phyloP scores from a whole-genome alignment of 2,888 invertebrate genomes.

The Drosophila austrosaltans region DNA sequence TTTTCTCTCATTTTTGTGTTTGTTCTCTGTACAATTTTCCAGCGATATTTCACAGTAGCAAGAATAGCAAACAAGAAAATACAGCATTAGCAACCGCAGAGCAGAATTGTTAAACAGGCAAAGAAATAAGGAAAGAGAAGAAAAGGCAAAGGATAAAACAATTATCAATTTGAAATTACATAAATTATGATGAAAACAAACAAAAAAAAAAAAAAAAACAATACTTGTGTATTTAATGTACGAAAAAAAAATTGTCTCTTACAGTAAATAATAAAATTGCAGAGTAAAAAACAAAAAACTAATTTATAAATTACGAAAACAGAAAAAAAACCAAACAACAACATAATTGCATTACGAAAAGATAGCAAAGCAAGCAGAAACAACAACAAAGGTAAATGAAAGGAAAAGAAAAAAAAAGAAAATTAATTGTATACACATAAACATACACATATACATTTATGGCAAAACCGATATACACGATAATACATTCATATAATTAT shows the following conservation, averaged over 20 bases:
- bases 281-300: slow-evolving; percentile 28
- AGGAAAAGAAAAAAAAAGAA: slow-evolving; percentile 44
- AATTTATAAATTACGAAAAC: slow-evolving; percentile 39
- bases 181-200: slow-evolving; percentile 32
- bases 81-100: slow-evolving; percentile 1
- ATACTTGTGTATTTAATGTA: slow-evolving; percentile 63
- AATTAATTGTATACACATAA: slow-evolving; percentile 58
- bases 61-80: slow-evolving; percentile 16
- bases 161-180: slow-evolving; percentile 22
- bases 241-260: slow-evolving; percentile 51
- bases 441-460: slow-evolving; percentile 59
- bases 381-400: slow-evolving; percentile 30
- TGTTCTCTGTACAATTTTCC: slow-evolving; percentile 56
- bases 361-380: background rate
- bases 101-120: slow-evolving; percentile 7
- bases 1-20: slow-evolving; percentile 50
- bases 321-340: slow-evolving; percentile 9
- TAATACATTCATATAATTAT: slow-evolving; percentile 69
- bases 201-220: slow-evolving; percentile 12
- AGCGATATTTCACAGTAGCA: slow-evolving; percentile 33
- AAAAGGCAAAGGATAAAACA: slow-evolving; percentile 7
- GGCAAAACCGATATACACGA: slow-evolving; percentile 75
- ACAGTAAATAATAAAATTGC: slow-evolving; percentile 34
- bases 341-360: slow-evolving; percentile 31
- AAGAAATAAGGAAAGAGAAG: slow-evolving; percentile 1